Evolutionary conservation across 2,113 vertebrate species (phyloP).

Genomic region (Progne subis): DNA sequence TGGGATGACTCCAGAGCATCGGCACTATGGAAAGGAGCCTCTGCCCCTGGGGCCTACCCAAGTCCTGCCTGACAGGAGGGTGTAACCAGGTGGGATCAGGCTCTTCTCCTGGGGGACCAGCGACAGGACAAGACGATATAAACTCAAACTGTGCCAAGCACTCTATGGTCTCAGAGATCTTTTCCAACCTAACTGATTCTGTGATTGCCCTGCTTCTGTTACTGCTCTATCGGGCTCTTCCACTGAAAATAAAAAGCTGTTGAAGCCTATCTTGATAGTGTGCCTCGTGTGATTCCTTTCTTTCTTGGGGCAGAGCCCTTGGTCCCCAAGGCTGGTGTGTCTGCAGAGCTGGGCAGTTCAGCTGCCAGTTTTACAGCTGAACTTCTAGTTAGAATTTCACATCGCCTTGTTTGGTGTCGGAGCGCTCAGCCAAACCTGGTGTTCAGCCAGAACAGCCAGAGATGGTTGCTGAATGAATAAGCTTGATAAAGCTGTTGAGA

Average conservation of each 20-base stretch:
- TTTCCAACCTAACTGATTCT: neutral
- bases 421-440: neutral
- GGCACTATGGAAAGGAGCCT: neutral
- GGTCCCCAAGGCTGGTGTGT: neutral
- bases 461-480: neutral
- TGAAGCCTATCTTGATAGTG: rapidly evolving
- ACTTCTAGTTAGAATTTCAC: neutral
- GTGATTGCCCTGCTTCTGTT: neutral
- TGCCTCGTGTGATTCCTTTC: rapidly evolving
- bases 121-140: rapidly evolving
- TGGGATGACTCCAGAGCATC: too few relatives aligned
- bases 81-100: neutral
- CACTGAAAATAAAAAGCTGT: neutral
- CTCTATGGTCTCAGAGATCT: rapidly evolving
- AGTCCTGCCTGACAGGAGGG: rapidly evolving
- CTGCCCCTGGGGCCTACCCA: neutral
- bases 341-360: neutral
- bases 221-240: neutral
- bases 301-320: rapidly evolving
- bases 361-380: neutral
- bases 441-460: neutral
- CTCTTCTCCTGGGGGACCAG: neutral
- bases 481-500: neutral
- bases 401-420: neutral
- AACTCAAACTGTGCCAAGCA: too few relatives aligned